phyloP scores from a whole-genome alignment of 2,113 vertebrate genomes.

The Sakesphorus luctuosus region DNA sequence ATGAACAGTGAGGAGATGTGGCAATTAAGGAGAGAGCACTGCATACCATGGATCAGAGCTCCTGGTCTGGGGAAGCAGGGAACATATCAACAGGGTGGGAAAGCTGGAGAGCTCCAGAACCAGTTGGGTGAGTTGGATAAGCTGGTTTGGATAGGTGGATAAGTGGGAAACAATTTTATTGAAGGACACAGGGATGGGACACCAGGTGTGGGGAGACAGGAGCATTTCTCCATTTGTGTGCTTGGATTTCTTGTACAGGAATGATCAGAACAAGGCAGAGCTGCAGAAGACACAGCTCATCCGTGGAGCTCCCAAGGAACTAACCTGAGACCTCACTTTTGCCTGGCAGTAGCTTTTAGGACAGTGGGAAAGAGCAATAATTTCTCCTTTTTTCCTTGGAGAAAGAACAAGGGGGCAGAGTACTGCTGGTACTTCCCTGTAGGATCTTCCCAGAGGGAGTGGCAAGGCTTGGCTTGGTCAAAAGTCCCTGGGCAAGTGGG shows the following conservation, averaged over 20 bases:
- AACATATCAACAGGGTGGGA: not conserved
- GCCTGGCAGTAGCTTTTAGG: not conserved
- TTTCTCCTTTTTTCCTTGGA: not conserved
- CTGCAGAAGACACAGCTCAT: not conserved
- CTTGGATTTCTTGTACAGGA: not conserved
- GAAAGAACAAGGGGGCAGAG: not conserved
- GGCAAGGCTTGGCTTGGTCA: not conserved
- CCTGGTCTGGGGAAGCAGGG: not conserved
- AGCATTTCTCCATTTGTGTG: not conserved
- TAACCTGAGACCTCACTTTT: accelerated
- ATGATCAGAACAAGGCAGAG: not conserved
- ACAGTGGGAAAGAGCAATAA: too few species aligned
- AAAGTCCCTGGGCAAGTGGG: not conserved
- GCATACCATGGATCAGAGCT: accelerated
- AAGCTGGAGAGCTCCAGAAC: not conserved
- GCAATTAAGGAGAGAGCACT: not conserved
- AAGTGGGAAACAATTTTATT: not conserved
- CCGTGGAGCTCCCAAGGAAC: not conserved
- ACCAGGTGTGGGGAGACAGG: not conserved
- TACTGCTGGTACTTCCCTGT: not conserved
- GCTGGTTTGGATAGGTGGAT: not conserved
- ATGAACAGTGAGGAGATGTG: not conserved
- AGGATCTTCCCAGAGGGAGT: not conserved
- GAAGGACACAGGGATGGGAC: not conserved
- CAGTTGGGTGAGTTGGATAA: not conserved